Evolutionary conservation across 1,140 invertebrate species (phyloP).

Genomic region (Pogonus chalceus): DNA sequence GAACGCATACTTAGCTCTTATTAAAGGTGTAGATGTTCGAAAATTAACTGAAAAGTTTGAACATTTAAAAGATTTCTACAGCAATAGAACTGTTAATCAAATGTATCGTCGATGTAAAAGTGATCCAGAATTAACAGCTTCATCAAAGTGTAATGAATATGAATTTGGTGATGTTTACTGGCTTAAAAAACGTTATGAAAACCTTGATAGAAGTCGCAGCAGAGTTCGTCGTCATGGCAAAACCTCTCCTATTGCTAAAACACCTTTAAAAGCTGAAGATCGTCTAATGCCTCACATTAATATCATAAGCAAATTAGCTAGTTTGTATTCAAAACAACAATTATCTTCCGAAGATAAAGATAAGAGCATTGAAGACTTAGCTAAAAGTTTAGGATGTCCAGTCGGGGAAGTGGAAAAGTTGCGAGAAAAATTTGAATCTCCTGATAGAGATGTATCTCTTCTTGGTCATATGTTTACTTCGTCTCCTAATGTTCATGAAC

Average conservation of each 20-base stretch:
- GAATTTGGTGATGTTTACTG: constrained; percentile 51
- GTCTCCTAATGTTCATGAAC: constrained; percentile 63
- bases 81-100: constrained; percentile 29
- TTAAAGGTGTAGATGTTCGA: constrained; percentile 63
- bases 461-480: constrained; percentile 74
- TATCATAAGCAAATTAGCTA: constrained; percentile 73
- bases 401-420: constrained; percentile 58
- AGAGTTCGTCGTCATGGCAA: constrained; percentile 41
- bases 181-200: constrained; percentile 50
- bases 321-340: constrained; percentile 36
- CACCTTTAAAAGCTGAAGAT: constrained; percentile 53
- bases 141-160: neutral
- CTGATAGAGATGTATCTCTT: constrained; percentile 45
- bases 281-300: constrained; percentile 79
- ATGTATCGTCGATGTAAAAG: constrained; percentile 54
- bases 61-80: constrained; percentile 42
- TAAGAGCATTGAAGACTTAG: constrained; percentile 32
- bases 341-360: constrained; percentile 30
- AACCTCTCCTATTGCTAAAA: constrained; percentile 49
- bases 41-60: constrained; percentile 66
- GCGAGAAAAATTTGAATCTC: constrained; percentile 54
- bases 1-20: constrained; percentile 55
- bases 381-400: constrained; percentile 36
- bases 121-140: constrained; percentile 54
- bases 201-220: constrained; percentile 35